Percentiles rank a stretch among this genome's conserved stretches.
These are phyloP conservation scores for Trichonephila inaurata DNA, from an alignment of 1,140 invertebrate genomes.

Conservation along the genomic window DNA sequence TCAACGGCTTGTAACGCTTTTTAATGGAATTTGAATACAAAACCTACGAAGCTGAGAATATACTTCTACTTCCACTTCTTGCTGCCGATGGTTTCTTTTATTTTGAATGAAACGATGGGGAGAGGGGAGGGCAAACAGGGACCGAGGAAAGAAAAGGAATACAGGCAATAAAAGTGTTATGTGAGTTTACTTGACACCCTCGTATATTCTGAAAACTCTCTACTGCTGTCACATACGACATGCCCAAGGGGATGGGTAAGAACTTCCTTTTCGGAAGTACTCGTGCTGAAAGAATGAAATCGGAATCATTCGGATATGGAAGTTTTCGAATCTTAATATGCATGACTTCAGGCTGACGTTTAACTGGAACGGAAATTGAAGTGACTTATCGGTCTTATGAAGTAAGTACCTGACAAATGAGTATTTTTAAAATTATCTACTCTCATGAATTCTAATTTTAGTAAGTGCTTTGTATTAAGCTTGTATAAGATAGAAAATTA, in stretches of 20 bases:
- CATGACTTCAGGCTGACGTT: not conserved
- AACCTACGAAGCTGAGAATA: not conserved
- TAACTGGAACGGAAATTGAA: not conserved
- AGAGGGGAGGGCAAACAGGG: not conserved
- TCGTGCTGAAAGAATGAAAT: not conserved
- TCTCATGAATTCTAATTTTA: too few relatives aligned
- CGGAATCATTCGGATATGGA: not conserved
- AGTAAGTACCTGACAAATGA: too few relatives aligned
- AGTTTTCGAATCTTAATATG: not conserved
- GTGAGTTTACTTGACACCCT: conserved; percentile 16
- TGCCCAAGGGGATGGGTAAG: not conserved
- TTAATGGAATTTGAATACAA: not conserved
- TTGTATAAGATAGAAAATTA: too few relatives aligned
- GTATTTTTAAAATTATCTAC: too few relatives aligned
- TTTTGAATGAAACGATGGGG: not conserved
- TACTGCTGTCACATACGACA: not conserved
- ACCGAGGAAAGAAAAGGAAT: not conserved
- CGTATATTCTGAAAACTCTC: not conserved
- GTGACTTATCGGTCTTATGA: not conserved
- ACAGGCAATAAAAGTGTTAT: not conserved
- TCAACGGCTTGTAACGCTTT: not conserved
- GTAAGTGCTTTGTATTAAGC: too few relatives aligned
- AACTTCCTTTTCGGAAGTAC: not conserved
- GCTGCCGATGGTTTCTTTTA: not conserved
- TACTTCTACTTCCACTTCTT: not conserved